Percentiles rank a stretch among this genome's conserved stretches.
Conservation (phyloP, 1,140 invertebrate genomes). For the Copidosoma floridanum region DNA sequence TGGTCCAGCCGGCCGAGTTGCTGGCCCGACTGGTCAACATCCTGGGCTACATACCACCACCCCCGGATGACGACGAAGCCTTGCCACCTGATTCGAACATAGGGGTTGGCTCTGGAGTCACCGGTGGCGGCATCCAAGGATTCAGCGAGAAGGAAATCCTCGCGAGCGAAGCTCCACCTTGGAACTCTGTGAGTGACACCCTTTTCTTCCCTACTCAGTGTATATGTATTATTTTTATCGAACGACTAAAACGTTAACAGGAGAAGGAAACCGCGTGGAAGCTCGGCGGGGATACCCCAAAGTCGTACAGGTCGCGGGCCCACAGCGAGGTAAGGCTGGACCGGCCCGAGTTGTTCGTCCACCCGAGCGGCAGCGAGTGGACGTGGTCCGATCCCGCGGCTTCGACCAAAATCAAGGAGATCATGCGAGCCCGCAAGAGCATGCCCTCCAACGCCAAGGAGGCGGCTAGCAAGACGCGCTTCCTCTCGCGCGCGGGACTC, state of each 20-base stretch:
- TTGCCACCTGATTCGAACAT: neutral
- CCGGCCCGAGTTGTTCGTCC: constrained; percentile 50
- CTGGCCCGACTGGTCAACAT: constrained; percentile 73
- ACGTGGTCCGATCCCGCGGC: constrained; percentile 70
- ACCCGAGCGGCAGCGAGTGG: constrained; percentile 57
- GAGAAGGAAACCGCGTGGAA: constrained; percentile 46
- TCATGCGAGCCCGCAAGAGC: constrained; percentile 52
- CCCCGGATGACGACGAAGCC: constrained; percentile 50
- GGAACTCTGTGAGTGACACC: constrained; percentile 14
- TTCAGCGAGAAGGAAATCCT: constrained; percentile 69
- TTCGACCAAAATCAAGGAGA: constrained; percentile 59
- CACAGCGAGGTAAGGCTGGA: constrained; percentile 53
- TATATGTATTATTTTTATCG: neutral
- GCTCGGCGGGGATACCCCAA: constrained; percentile 39
- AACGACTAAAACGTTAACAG: too few species aligned
- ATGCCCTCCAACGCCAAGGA: constrained; percentile 25
- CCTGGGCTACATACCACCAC: constrained; percentile 63
- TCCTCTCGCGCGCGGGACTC: constrained; percentile 41
- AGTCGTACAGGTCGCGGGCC: constrained; percentile 55
- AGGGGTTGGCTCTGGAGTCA: too few species aligned
- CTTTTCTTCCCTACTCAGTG: neutral
- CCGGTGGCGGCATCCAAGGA: constrained; percentile 58
- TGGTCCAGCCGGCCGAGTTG: constrained; percentile 70
- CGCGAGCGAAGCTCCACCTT: constrained; percentile 59
- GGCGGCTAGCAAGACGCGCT: constrained; percentile 40